Percentiles rank a stretch among this genome's conserved stretches.
phyloP scores from a whole-genome alignment of 2,113 vertebrate genomes.

The Ceyx cyanopectus region DNA sequence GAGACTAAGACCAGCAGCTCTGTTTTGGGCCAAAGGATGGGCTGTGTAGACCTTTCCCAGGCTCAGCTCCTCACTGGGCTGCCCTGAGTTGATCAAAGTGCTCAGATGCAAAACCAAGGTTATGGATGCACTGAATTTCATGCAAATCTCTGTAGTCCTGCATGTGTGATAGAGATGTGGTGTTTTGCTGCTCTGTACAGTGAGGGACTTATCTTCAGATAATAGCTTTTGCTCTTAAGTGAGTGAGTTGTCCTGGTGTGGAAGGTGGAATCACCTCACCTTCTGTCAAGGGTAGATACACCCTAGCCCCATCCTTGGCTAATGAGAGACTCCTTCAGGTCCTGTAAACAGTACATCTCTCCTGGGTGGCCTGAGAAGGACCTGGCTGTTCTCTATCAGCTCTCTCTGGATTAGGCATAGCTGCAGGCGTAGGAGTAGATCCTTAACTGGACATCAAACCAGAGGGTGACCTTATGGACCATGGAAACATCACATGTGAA shows the following conservation, averaged over 20 bases:
- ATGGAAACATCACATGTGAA: not conserved
- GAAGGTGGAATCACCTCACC: not conserved
- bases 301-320: not conserved
- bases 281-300: not conserved
- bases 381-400: not conserved
- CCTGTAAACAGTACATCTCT: not conserved
- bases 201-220: fast-evolving
- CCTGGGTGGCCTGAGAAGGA: conserved; percentile 12
- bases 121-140: fast-evolving
- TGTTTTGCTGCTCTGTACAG: not conserved
- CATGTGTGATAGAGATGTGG: not conserved
- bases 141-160: not conserved
- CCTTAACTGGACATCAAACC: not conserved
- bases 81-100: fast-evolving
- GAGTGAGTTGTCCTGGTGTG: fast-evolving
- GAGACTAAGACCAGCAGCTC: not conserved
- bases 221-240: not conserved
- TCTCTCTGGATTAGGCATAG: not conserved
- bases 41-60: not conserved
- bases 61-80: not conserved
- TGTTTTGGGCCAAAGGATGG: not conserved
- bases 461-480: not conserved
- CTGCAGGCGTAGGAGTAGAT: not conserved
- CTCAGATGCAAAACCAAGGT: not conserved
- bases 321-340: fast-evolving